These are phyloP conservation scores for Bugula neritina DNA, from an alignment of 2,888 invertebrate genomes.

Conservation along the genomic window DNA sequence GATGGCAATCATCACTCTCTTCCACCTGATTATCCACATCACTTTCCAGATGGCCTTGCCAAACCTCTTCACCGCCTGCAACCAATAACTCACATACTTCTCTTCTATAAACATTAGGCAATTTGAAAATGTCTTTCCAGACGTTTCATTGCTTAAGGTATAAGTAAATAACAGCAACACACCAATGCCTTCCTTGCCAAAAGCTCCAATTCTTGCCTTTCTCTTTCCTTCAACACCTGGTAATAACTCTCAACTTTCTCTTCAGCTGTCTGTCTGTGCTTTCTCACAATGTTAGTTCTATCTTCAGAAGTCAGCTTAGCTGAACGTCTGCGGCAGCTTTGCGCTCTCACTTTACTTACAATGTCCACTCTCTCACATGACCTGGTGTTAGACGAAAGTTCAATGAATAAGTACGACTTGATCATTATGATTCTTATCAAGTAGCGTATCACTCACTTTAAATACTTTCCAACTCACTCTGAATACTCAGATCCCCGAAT, in stretches of 20 bases:
- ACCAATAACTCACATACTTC: too few species aligned
- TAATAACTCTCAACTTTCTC: not conserved
- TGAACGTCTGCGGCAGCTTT: constrained; percentile 14
- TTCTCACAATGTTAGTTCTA: not conserved
- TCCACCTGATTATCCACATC: constrained; percentile 32
- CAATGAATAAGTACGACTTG: too few species aligned
- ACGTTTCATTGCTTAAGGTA: too few species aligned
- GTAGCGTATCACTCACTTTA: too few species aligned
- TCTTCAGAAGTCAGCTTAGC: constrained; percentile 1
- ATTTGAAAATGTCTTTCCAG: too few species aligned
- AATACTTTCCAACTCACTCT: too few species aligned
- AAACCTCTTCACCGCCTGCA: constrained; percentile 31
- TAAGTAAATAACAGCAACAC: too few species aligned
- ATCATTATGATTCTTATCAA: too few species aligned
- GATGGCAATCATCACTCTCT: constrained; percentile 36
- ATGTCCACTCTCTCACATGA: not conserved
- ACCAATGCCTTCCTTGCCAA: not conserved
- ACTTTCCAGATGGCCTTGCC: constrained; percentile 32
- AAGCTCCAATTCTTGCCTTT: not conserved
- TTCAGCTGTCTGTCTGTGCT: not conserved
- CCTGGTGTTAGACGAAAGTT: too few species aligned
- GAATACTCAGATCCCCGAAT: too few species aligned
- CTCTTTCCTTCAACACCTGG: not conserved
- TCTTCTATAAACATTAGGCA: too few species aligned
- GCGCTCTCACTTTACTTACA: constrained; percentile 13